phyloP scores from a whole-genome alignment of 2,888 invertebrate species.

The Scaptomyza flava region DNA sequence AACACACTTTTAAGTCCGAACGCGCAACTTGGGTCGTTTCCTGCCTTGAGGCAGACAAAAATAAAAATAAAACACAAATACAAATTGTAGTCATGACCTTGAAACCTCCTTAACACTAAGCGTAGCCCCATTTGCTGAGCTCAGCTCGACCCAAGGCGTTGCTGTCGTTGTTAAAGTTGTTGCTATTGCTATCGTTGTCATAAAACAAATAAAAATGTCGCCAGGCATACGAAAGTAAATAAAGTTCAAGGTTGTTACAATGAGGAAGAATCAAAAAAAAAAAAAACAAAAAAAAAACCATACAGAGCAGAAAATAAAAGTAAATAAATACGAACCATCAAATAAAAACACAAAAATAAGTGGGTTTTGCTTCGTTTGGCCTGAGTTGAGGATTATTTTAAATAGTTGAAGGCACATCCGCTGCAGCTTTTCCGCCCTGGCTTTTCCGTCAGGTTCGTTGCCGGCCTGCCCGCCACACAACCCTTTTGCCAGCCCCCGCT shows the following conservation, averaged over 20 bases:
- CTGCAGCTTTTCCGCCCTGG: constrained; percentile 72
- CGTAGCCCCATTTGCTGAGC: constrained; percentile 52
- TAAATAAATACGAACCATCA: constrained; percentile 45
- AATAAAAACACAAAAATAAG: constrained; percentile 18
- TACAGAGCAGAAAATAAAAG: constrained; percentile 22
- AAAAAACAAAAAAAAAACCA: constrained; percentile 11
- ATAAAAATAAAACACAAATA: not conserved
- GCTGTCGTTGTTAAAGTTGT: constrained; percentile 20
- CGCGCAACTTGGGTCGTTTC: not conserved
- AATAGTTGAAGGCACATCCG: constrained; percentile 73
- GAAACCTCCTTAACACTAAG: constrained; percentile 16
- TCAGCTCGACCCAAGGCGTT: constrained; percentile 46
- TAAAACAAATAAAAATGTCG: constrained; percentile 51
- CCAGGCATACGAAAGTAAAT: constrained; percentile 42
- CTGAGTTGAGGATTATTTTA: constrained; percentile 67
- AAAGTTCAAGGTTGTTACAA: constrained; percentile 57
- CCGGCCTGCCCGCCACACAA: constrained; percentile 9
- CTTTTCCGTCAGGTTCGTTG: constrained; percentile 31
- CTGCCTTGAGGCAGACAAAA: constrained; percentile 7
- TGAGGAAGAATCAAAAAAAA: constrained; percentile 7
- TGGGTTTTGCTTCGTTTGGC: constrained; percentile 38
- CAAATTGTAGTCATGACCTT: constrained; percentile 26
- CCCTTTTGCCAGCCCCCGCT: constrained; percentile 10
- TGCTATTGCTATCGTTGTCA: constrained; percentile 35
- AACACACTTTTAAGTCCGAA: constrained; percentile 31